Base-by-base conservation (phyloP, 2,797 vertebrate species). In the Chelonia mydas region DNA sequence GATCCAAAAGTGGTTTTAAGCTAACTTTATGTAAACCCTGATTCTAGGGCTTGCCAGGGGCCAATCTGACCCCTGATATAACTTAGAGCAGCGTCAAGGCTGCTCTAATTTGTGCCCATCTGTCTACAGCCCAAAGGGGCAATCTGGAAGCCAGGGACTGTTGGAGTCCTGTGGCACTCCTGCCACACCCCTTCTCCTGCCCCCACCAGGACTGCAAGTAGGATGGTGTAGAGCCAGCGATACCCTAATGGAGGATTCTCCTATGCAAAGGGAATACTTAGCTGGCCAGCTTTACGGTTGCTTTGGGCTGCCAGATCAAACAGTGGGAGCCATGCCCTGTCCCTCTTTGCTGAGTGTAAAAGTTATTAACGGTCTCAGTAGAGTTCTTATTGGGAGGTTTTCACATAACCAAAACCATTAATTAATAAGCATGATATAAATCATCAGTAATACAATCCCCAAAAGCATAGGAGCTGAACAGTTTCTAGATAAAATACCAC, bases 401-500 rank as follows among this genome's bases (percentile, higher is more conserved):
- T 45, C 6, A 65, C 61, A 74, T 74, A 45, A 74, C 41, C 72
- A 11, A 74, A 74, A 45, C 41, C 41, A 45, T 45, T 45, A 3
- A 41, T 57, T 57, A 50, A 6, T n/a, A 41, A 82, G 37, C 41
- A 41, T 31, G 83, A 49, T 11, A 47, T 87, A 33, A 9, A 27
- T 1, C 50, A 61, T 31, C 53, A 81, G 87, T 41, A 37, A 79
- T 49, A 79, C 54, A 49, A 57, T 51, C 0, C 2, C 21, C 3
- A 45, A 23, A 23, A 74, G 72, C 88, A 7, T 9, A 5, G 49
- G 51, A 41, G 19, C 45, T 55, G 85, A 90, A 83, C 61, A 45
- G 21, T n/a, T 37, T 87, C 88, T 92, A 84, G 90, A 76, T 90
- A 68, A 89, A 93, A 59, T 47, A 65, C 77, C 72, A n/a, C 41